Percentiles rank a stretch among this genome's conserved stretches.
Conservation (phyloP, 2,113 vertebrate species). For the Phalacrocorax aristotelis region DNA sequence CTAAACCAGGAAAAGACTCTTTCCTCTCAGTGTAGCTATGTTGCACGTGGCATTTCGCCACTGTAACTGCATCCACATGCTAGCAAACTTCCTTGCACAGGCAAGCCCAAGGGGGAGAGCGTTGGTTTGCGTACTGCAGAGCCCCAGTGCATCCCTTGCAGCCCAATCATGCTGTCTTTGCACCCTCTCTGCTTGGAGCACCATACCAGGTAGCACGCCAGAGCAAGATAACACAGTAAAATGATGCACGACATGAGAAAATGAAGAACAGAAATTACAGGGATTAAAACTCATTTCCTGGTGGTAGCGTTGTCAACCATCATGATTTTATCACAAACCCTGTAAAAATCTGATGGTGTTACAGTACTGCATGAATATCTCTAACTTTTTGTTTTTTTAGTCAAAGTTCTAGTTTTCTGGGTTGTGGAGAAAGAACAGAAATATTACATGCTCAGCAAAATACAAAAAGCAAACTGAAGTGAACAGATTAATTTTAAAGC, state of each 20-base stretch:
- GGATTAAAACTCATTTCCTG: conserved; percentile 14
- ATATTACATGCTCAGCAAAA: neutral
- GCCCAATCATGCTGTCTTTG: neutral
- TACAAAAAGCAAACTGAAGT: neutral
- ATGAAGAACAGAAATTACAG: neutral
- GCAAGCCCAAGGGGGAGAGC: neutral
- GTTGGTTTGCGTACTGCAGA: neutral
- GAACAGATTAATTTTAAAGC: neutral
- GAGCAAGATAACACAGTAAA: neutral
- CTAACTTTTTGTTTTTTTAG: neutral
- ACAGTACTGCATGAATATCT: neutral
- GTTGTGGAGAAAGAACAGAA: neutral
- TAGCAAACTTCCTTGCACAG: neutral
- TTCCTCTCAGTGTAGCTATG: neutral
- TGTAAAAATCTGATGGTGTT: neutral
- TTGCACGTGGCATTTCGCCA: neutral
- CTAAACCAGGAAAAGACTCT: neutral
- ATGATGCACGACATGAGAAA: neutral
- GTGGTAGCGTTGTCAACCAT: neutral
- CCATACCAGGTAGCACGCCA: neutral
- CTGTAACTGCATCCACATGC: conserved; percentile 24
- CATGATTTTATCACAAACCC: neutral
- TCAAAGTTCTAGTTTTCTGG: neutral
- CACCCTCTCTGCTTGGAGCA: neutral
- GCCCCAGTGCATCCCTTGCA: neutral